Base-by-base conservation (phyloP, 2,113 vertebrate species). In the Heptranchias perlo region DNA sequence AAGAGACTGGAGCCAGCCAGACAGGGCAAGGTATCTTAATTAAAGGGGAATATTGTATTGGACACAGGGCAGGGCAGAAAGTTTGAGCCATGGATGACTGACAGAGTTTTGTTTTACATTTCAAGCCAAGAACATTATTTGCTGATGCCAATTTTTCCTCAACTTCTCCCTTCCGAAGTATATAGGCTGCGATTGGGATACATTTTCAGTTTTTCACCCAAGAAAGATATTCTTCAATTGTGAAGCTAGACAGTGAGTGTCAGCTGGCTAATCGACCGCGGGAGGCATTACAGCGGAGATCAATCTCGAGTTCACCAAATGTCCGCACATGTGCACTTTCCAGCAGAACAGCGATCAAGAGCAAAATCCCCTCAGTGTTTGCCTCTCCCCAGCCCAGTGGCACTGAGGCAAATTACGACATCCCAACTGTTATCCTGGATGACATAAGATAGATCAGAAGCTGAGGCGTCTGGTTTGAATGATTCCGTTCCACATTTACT, bases 111-210 rank as follows among this genome's bases (percentile, higher is more conserved):
- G 0, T 39, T 61, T 89, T 10, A 58, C 52, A 58, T 2, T 62
- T 62, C 35, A 93, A 62, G 58, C 89, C 89, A 93, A 62, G 89
- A 93, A 91, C 31, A 31, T 91, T 58, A 87, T 84, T 86, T 86
- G 44, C 21, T 86, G 1, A 25, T 49, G 82, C 82, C 82, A 86
- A 47, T 47, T 47, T 47, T 86, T 86, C 44, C 39, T 49, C 44
- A 18, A 18, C 14, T 23, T 35, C 52, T 18, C 87, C 61, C 52
- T 58, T 58, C 49, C 13, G 31, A 91, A n/a, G 44, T 52, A 2
- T 47, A 23, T 49, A 13, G 52, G 11, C 11, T 52, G 47, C 14
- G 14, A 47, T 47, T 47, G 49, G 47, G 23, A 87, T 52, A 35
- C 31, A 61, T 91, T 54, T 58, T 16, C 35, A 28, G 35, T 54